Percentiles rank a stretch among this genome's conserved stretches.
These are phyloP conservation scores for Pseudochirops corinnae DNA, from an alignment of 2,797 vertebrate genomes.

Conservation along the genomic window DNA sequence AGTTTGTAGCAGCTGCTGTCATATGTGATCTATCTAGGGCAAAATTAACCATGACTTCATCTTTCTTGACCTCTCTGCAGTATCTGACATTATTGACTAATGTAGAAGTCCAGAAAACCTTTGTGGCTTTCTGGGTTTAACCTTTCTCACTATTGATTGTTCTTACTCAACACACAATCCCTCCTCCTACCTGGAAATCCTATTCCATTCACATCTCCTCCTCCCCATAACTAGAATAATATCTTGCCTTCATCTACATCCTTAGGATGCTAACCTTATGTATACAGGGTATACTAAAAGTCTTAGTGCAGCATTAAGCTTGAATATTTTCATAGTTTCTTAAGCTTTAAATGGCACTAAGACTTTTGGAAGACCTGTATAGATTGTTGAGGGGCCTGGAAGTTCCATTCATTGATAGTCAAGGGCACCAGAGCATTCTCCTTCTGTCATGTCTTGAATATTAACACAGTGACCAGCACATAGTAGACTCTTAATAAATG, in stretches of 20 bases:
- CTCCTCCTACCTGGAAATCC: neutral
- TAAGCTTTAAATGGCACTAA: neutral
- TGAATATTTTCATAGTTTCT: neutral
- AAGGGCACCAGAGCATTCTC: neutral
- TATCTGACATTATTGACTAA: neutral
- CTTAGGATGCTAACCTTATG: neutral
- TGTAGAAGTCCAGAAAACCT: neutral
- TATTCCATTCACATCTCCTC: neutral
- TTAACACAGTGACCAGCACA: neutral
- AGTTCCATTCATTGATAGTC: too few relatives aligned
- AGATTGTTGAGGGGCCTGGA: too few relatives aligned
- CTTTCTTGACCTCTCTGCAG: neutral
- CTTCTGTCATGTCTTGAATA: neutral
- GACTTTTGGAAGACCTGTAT: neutral
- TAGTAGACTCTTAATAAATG: neutral
- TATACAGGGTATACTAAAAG: neutral
- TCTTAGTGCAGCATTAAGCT: neutral
- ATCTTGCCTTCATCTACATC: neutral
- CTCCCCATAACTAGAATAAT: neutral
- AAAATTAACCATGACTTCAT: neutral
- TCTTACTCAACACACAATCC: neutral
- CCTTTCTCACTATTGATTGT: neutral
- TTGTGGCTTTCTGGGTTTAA: neutral
- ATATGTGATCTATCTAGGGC: neutral
- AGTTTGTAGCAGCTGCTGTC: neutral